Evolutionary conservation across 2,113 vertebrate genomes (phyloP), one percentile per base, ranked within the genome.

Genomic region (Scomber scombrus): DNA sequence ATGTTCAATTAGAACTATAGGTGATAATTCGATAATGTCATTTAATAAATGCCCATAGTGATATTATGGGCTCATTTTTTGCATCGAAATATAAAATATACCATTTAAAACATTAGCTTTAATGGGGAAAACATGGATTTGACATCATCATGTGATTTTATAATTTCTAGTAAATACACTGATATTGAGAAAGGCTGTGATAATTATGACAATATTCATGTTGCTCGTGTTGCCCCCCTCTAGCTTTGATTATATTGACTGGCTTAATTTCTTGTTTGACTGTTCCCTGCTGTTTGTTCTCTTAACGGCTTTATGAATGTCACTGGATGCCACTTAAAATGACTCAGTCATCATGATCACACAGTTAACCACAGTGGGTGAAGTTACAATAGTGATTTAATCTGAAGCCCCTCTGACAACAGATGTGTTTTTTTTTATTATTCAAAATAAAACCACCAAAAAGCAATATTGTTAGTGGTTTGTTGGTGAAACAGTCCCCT

Each of bases 231-330:
- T 21, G 6, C 3, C 19, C 18, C 7, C 67, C 8, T 18, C 3
- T 29, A 18, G 21, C 19, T 2, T 40, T 10, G 18, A 0, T 45
- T 63, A 60, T 18, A 60, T 18, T 31, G 49, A 71, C 29, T 15
- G 1, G 45, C 16, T 58, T 80, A 1, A 19, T 64, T 63, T 75
- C 56, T 71, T 67, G 29, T 74, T 45, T 79, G 29, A 40, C 60
- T 43, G n/a, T 52, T 54, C 46, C 75, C 72, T 61, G 62, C 71
- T 79, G 74, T 78, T 71, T 23, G 19, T 68, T 63, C 57, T 63
- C 55, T 78, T 62, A 54, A 71, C 18, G n/a, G 60, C 58, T 73
- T 71, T n/a, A 55, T 81, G 54, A 40, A 34, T 77, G 67, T 81
- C 70, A 77, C 43, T 50, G 49, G 66, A 72, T 55, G 54, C 49